Percentiles rank a stretch among this genome's conserved stretches.
phyloP scores from a whole-genome alignment of 2,888 invertebrate genomes.

The Tribolium freemani region DNA sequence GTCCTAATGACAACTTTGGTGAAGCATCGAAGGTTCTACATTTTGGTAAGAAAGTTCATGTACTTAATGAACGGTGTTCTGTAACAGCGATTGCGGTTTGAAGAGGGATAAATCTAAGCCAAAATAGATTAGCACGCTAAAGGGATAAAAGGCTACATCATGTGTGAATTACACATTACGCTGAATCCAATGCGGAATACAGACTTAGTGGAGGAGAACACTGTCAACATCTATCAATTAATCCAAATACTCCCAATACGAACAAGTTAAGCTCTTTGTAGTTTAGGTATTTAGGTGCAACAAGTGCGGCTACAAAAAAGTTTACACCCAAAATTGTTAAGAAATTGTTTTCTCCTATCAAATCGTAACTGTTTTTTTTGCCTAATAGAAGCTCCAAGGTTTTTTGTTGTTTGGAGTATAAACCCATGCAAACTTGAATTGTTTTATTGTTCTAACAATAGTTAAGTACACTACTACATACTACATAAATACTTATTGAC shows the following conservation, averaged over 20 bases:
- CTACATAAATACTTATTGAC: too few species aligned
- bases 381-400: too few species aligned
- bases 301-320: too few species aligned
- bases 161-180: conserved; percentile 48
- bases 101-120: conserved; percentile 48
- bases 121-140: conserved; percentile 47
- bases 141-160: conserved; percentile 45
- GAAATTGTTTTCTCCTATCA: too few species aligned
- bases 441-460: too few species aligned
- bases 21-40: conserved; percentile 15
- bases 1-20: conserved; percentile 13
- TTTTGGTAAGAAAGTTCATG: conserved; percentile 32
- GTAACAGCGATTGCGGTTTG: conserved; percentile 41
- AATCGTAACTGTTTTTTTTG: too few species aligned
- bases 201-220: conserved; percentile 50
- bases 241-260: conserved; percentile 35
- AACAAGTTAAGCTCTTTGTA: neutral
- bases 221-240: conserved; percentile 52
- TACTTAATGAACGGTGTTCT: conserved; percentile 37
- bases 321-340: too few species aligned
- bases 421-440: too few species aligned
- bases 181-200: conserved; percentile 45
- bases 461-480: too few species aligned
- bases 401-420: too few species aligned
- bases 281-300: neutral